Base-by-base conservation (phyloP, 1,140 invertebrate species). In the Magallana ariakensis region DNA sequence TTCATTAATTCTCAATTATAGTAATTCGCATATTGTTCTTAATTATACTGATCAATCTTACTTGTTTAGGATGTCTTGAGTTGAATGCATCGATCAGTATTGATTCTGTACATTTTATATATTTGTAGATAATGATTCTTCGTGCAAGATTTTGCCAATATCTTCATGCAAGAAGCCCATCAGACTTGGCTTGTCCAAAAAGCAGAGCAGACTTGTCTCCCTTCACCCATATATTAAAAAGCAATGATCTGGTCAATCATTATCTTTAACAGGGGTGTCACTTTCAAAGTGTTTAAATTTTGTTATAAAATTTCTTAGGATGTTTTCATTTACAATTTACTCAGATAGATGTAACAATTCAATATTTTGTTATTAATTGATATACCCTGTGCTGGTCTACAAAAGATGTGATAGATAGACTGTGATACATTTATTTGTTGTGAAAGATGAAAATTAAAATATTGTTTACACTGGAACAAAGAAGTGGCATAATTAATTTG, bases 141-240 rank as follows among this genome's bases (percentile, higher is more conserved):
- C 66, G 1, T 26, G 66, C 26, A 75, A 26, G 33, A 26, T 75
- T 4, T 75, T 75, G 66, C 66, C 22, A 26, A 75, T 75, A 75
- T 75, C 11, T 13, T 33, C 66, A 26, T 90, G 85, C 55, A 83
- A 81, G n/a, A 90, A 88, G 85, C 87, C 89, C 6, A 54, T 88
- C 13, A 84, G 87, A 56, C 15, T 90, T 62, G 89, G 89, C 6
- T 62, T 90, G 13, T 89, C 88, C 13, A 87, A 80, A 81, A 81
- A 75, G 11, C 88, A 85, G 22, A 60, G 80, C 1, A 19, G 16
- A 9, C 55, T 82, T 55, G 16, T 22, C 16, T 55, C 55, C 19
- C 80, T 55, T 82, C 80, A 54, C 33, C 55, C 46, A 7, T 82
- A 82, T 46, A 82, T 55, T 13, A 82, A 82, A 82, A 82, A 82